A percentile compares a stretch with the other conserved stretches of the same genome.
Evolutionary conservation across 2,113 vertebrate species (phyloP).

Genomic region (Neogale vison): DNA sequence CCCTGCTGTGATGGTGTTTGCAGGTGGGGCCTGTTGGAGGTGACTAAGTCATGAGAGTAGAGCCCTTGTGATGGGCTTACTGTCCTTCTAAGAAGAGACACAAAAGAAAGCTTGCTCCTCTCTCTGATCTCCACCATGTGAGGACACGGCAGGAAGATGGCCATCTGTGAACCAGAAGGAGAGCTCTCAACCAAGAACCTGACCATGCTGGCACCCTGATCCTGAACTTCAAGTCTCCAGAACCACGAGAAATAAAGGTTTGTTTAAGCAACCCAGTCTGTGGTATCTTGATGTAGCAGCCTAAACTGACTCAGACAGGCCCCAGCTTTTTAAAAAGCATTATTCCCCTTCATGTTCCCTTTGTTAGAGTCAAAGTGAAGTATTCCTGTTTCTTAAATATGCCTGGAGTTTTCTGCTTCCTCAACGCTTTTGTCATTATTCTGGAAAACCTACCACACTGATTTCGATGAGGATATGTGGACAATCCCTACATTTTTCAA

Average conservation of each 20-base stretch:
- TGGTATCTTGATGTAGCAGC: neutral
- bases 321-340: neutral
- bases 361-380: neutral
- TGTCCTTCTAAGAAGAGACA: neutral
- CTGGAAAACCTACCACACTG: neutral
- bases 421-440: neutral
- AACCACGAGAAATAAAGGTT: neutral
- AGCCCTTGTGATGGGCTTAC: neutral
- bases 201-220: neutral
- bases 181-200: neutral
- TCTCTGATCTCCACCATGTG: neutral
- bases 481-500: neutral
- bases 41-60: neutral
- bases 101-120: neutral
- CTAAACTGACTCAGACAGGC: neutral
- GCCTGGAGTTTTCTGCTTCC: neutral
- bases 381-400: neutral
- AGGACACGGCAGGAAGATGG: neutral
- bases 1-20: neutral
- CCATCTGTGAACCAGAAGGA: neutral
- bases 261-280: neutral
- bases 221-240: neutral
- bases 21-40: neutral
- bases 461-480: neutral
- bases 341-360: neutral